A percentile compares a stretch with the other conserved stretches of the same genome.
Conservation (phyloP, 92 coral and sea anemone genomes). For the Zoanthus sociatus region DNA sequence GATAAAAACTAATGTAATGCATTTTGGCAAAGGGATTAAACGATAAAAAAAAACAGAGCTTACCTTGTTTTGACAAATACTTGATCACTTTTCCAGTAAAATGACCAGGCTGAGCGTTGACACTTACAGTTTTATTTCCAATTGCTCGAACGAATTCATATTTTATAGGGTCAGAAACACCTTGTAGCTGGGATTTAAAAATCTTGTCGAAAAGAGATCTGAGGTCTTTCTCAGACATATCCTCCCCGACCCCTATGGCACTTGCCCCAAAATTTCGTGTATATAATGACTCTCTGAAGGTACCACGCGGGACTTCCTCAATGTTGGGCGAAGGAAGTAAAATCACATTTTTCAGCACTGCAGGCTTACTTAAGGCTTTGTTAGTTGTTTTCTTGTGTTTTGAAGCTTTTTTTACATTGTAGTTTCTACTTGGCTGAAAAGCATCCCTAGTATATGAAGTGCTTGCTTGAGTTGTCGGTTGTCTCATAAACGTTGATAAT, state of each 20-base stretch:
- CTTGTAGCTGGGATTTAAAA: conserved; percentile 17
- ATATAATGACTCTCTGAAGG: conserved; percentile 13
- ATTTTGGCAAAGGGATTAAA: too few species aligned
- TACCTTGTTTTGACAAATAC: conserved; percentile 16
- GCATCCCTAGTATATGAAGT: conserved; percentile 2
- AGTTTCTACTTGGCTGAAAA: conserved; percentile 5
- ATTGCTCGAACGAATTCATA: conserved; percentile 12
- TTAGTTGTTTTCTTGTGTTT: neutral
- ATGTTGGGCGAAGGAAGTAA: conserved; percentile 41
- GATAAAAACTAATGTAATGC: too few species aligned
- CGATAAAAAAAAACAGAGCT: neutral
- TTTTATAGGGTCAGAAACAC: neutral
- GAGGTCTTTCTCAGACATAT: conserved; percentile 37
- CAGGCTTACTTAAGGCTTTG: conserved; percentile 11
- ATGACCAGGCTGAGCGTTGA: conserved; percentile 32
- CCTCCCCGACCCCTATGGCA: conserved; percentile 28
- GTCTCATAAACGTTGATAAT: neutral
- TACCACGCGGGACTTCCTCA: conserved; percentile 22
- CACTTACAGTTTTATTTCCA: conserved; percentile 30
- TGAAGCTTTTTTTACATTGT: conserved; percentile 6
- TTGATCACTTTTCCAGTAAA: conserved; percentile 5
- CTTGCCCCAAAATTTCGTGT: conserved; percentile 27
- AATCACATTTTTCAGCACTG: conserved; percentile 46
- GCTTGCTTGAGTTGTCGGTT: neutral
- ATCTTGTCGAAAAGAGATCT: conserved; percentile 11